Evolutionary conservation across 2,113 vertebrate genomes (phyloP).

Genomic region (Chiloscyllium plagiosum): DNA sequence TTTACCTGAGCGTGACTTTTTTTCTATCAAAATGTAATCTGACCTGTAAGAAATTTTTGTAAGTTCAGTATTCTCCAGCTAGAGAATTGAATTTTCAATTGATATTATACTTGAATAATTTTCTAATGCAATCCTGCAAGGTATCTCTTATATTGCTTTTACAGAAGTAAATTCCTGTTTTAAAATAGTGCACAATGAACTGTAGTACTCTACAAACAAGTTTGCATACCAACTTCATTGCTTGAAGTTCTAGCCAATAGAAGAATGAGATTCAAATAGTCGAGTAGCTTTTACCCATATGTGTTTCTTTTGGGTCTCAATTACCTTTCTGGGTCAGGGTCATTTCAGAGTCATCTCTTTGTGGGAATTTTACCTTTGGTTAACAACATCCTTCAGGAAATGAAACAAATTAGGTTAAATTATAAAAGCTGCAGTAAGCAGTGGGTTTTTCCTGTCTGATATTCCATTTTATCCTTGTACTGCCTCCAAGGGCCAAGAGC

Average conservation of each 20-base stretch:
- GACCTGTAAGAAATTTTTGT: not conserved
- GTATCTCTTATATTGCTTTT: not conserved
- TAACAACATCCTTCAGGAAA: not conserved
- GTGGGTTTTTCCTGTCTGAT: not conserved
- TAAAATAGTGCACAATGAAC: not conserved
- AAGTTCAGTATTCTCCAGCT: not conserved
- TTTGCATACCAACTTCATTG: not conserved
- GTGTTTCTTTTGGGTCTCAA: not conserved
- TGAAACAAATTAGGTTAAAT: constrained; percentile 3
- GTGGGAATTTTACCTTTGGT: not conserved
- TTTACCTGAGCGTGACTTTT: not conserved
- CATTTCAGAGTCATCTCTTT: not conserved
- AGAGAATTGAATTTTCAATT: not conserved
- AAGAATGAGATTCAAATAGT: not conserved
- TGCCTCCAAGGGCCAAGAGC: not conserved
- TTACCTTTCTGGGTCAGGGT: not conserved
- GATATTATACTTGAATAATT: not conserved
- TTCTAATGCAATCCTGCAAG: not conserved
- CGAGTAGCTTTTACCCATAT: not conserved
- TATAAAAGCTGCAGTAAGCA: not conserved
- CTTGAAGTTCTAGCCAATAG: not conserved
- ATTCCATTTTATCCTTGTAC: not conserved
- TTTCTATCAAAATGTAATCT: not conserved
- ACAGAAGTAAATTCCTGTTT: not conserved
- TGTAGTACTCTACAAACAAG: not conserved